Evolutionary conservation across 2,113 vertebrate species (phyloP).

Genomic region (Lophochroa leadbeateri): DNA sequence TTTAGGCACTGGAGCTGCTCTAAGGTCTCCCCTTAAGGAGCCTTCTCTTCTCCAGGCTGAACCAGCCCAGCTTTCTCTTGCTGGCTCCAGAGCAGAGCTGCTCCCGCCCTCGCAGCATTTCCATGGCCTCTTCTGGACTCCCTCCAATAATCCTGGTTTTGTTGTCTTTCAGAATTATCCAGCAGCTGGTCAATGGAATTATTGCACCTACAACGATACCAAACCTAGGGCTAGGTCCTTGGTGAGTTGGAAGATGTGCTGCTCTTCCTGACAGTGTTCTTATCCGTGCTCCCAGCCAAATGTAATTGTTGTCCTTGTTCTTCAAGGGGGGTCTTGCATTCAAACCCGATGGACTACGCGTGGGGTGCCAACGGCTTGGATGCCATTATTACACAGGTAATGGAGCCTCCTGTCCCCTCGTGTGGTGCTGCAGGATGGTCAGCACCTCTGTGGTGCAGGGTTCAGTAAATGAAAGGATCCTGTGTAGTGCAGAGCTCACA

Average conservation of each 20-base stretch:
- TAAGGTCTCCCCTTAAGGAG: no score
- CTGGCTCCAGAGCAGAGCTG: neutral
- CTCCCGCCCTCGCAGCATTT: neutral
- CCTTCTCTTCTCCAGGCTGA: neutral
- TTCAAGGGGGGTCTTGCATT: slow-evolving; percentile 92
- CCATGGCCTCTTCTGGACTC: neutral
- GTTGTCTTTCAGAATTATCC: slow-evolving; percentile 86
- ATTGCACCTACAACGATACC: slow-evolving; percentile 94
- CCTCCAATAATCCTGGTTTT: neutral
- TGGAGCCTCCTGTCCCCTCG: rapidly evolving
- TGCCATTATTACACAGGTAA: slow-evolving; percentile 95
- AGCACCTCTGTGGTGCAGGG: neutral
- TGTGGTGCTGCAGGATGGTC: neutral
- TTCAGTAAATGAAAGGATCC: neutral
- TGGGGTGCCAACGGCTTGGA: slow-evolving; percentile 96
- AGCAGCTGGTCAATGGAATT: slow-evolving; percentile 94
- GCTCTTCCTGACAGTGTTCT: neutral
- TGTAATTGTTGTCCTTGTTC: slow-evolving; percentile 24
- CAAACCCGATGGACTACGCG: slow-evolving; percentile 96
- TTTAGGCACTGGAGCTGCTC: no score
- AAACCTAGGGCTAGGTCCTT: slow-evolving; percentile 91
- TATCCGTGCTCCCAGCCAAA: rapidly evolving
- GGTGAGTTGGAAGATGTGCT: slow-evolving; percentile 79
- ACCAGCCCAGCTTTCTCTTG: neutral
- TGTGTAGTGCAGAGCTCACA: neutral